These are phyloP conservation scores for Cantharis lateralis DNA, from an alignment of 2,888 invertebrate genomes.

Conservation along the genomic window DNA sequence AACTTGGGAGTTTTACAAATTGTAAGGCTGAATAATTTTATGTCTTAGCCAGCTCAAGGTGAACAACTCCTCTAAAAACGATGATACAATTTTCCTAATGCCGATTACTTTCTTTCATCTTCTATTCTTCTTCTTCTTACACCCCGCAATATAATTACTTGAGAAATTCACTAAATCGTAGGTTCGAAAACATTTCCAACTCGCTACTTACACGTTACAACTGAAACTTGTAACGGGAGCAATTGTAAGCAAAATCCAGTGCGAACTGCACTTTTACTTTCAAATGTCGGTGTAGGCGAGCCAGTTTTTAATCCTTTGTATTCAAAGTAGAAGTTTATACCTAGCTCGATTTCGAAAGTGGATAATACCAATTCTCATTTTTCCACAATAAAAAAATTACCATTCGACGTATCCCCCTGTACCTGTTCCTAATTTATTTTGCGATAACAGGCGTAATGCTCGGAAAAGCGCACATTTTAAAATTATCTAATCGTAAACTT, in stretches of 20 bases:
- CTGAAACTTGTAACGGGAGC: not conserved
- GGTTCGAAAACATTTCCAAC: not conserved
- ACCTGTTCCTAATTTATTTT: not conserved
- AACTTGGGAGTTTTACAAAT: not conserved
- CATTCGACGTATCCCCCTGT: too few species aligned
- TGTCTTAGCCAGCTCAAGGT: conserved; percentile 54
- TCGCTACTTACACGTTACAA: not conserved
- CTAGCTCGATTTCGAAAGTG: conserved; percentile 32
- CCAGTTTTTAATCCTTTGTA: conserved; percentile 50
- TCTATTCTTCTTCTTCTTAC: not conserved
- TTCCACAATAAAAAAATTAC: not conserved
- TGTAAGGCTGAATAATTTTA: conserved; percentile 25
- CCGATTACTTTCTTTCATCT: not conserved
- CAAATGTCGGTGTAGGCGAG: conserved; percentile 55
- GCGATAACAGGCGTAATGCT: not conserved
- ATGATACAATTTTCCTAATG: conserved; percentile 26
- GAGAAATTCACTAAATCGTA: not conserved
- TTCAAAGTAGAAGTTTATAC: conserved; percentile 38
- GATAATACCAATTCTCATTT: not conserved
- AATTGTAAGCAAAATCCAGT: not conserved
- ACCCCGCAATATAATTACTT: not conserved
- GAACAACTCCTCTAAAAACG: conserved; percentile 46
- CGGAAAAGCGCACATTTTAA: not conserved
- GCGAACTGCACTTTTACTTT: conserved; percentile 51
- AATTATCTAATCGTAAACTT: conserved; percentile 15